A percentile compares a stretch with the other conserved stretches of the same genome.
Conservation (phyloP, 2,888 invertebrate genomes). For the Parascotia fuliginaria region DNA sequence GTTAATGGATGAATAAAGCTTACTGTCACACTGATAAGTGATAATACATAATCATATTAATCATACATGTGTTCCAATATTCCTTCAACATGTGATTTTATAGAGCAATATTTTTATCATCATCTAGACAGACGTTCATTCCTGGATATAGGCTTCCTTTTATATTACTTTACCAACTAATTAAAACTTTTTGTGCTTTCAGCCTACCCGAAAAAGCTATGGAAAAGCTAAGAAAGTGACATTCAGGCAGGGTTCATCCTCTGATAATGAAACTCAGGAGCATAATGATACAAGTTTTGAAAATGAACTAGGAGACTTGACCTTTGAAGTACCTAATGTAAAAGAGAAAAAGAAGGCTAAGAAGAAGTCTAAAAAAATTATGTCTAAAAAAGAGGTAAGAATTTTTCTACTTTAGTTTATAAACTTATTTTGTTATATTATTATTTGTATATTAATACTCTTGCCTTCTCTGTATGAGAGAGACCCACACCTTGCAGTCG, state of each 20-base stretch:
- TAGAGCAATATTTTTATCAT: too few relatives aligned
- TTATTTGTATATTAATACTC: too few relatives aligned
- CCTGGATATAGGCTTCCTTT: too few relatives aligned
- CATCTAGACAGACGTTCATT: too few relatives aligned
- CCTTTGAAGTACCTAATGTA: constrained; percentile 64
- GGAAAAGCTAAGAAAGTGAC: constrained; percentile 73
- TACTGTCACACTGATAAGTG: too few relatives aligned
- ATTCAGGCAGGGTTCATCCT: constrained; percentile 56
- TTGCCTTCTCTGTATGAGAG: too few relatives aligned
- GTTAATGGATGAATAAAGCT: too few relatives aligned
- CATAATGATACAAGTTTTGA: constrained; percentile 55
- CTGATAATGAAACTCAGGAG: constrained; percentile 52
- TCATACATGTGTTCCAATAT: too few relatives aligned
- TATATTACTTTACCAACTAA: too few relatives aligned
- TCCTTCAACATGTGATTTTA: too few relatives aligned
- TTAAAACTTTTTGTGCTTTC: constrained; percentile 38
- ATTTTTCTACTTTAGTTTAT: not conserved
- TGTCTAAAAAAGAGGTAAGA: constrained; percentile 75
- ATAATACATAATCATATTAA: too few relatives aligned
- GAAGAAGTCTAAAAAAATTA: constrained; percentile 59
- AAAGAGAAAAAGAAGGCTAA: constrained; percentile 59
- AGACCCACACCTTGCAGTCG: too few relatives aligned
- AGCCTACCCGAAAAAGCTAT: constrained; percentile 75
- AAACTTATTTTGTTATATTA: not conserved
- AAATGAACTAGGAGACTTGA: constrained; percentile 67